Evolutionary conservation across 1,140 invertebrate genomes (phyloP).

Genomic region (Pachyrhynchus sulphureomaculatus): DNA sequence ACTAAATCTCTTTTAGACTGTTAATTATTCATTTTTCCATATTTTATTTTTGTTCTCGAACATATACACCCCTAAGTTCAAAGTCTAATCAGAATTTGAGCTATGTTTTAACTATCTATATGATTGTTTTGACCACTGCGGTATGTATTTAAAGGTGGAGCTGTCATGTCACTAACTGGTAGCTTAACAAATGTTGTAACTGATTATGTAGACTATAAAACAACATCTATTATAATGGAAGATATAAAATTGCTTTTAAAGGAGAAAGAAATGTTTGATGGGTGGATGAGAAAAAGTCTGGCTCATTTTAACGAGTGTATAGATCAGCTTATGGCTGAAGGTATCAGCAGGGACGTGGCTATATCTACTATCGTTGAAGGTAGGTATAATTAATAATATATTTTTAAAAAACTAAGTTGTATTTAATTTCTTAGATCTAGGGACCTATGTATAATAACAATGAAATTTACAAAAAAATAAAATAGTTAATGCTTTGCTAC

Average conservation of each 20-base stretch:
- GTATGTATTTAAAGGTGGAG: constrained; percentile 24
- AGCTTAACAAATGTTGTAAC: constrained; percentile 29
- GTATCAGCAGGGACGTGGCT: constrained; percentile 18
- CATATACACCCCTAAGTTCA: no score
- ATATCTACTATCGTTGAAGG: constrained; percentile 30
- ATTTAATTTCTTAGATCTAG: no score
- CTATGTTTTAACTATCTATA: no score
- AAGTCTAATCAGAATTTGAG: no score
- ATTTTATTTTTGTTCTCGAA: no score
- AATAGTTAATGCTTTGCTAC: no score
- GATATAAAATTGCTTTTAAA: constrained; percentile 30
- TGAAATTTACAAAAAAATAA: no score
- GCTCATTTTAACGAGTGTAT: constrained; percentile 28
- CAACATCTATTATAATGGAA: constrained; percentile 27
- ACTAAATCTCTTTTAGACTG: no score
- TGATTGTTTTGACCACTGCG: no score
- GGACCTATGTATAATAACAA: no score
- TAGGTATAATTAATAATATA: neutral
- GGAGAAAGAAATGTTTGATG: constrained; percentile 30
- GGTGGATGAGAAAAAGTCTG: constrained; percentile 27
- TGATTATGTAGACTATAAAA: constrained; percentile 35
- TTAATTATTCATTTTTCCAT: no score
- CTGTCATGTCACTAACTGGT: constrained; percentile 35
- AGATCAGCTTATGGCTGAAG: constrained; percentile 14
- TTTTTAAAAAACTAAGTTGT: no score